Evolutionary conservation across 2,888 invertebrate species (phyloP).

Genomic region (Strigamia crassipes): DNA sequence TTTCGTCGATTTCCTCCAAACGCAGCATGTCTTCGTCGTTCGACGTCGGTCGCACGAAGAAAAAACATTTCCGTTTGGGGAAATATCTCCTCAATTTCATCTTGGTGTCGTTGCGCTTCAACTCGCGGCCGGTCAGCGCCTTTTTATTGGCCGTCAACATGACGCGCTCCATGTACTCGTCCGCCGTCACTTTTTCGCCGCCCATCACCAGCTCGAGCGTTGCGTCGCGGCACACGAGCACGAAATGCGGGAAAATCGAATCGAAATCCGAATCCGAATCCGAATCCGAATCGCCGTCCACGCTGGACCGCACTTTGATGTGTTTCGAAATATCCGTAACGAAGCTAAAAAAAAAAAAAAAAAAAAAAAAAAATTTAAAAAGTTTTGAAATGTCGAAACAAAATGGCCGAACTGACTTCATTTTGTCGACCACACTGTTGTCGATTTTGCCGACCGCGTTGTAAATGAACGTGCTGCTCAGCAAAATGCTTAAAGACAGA

Average conservation of each 20-base stretch:
- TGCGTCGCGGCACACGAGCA: background rate
- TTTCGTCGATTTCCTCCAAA: background rate
- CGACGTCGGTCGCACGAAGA: background rate
- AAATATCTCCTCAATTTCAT: constrained; percentile 11
- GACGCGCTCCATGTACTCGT: constrained; percentile 25
- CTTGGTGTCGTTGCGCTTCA: background rate
- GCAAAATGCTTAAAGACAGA: background rate
- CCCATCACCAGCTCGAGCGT: background rate
- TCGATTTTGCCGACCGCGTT: background rate
- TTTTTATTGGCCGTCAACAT: background rate
- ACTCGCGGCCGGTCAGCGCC: background rate
- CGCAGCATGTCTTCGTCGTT: background rate
- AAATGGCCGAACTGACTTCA: constrained; percentile 4
- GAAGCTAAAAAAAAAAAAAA: too few species aligned
- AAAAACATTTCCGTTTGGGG: constrained; percentile 33
- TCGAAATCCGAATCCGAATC: constrained; percentile 37
- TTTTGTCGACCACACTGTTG: background rate
- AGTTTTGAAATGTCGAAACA: too few species aligned
- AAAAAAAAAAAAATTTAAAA: too few species aligned
- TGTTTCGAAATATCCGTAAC: constrained; percentile 43
- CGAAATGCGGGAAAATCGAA: constrained; percentile 11
- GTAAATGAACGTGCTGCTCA: constrained; percentile 9
- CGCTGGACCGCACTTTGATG: background rate
- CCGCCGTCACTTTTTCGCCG: background rate
- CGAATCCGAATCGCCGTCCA: background rate